These are phyloP conservation scores for Megaustenia siamemsis DNA, from an alignment of 2,888 invertebrate genomes.

Conservation along the genomic window DNA sequence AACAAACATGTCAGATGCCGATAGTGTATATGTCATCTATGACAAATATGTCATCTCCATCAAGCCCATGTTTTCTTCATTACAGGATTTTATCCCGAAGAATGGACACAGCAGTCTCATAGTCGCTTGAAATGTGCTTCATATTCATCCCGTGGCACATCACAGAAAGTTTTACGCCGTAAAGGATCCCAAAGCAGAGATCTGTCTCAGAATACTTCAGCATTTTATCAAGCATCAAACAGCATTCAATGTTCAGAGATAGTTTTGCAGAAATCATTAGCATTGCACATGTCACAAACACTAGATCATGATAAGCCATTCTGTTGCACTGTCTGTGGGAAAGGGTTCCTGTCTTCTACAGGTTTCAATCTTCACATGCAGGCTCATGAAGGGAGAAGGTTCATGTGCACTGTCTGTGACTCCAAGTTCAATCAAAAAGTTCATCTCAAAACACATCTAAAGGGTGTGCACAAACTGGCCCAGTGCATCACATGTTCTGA, in stretches of 20 bases:
- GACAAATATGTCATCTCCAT: neutral
- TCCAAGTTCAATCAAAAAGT: conserved; percentile 49
- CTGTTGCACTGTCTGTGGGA: conserved; percentile 39
- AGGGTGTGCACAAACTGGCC: conserved; percentile 32
- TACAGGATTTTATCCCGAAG: conserved; percentile 32
- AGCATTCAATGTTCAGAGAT: neutral
- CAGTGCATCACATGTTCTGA: conserved; percentile 42
- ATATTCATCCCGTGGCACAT: conserved; percentile 34
- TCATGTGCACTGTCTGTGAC: conserved; percentile 34
- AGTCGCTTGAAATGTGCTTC: conserved; percentile 4
- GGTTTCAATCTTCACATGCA: conserved; percentile 30
- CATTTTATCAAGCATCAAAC: neutral
- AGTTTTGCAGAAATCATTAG: neutral
- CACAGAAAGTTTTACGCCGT: conserved; percentile 25
- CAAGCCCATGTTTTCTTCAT: conserved; percentile 32
- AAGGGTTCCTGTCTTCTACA: conserved; percentile 27
- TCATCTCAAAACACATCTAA: conserved; percentile 49
- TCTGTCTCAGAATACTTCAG: neutral
- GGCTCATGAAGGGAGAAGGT: conserved; percentile 34
- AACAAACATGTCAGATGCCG: neutral
- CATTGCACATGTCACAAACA: conserved; percentile 22
- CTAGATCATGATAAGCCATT: conserved; percentile 38
- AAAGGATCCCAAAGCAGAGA: neutral
- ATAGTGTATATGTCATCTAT: neutral
- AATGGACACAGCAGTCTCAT: neutral